Evolutionary conservation across 2,888 invertebrate species (phyloP).

Genomic region (Leptopilina syphax): DNA sequence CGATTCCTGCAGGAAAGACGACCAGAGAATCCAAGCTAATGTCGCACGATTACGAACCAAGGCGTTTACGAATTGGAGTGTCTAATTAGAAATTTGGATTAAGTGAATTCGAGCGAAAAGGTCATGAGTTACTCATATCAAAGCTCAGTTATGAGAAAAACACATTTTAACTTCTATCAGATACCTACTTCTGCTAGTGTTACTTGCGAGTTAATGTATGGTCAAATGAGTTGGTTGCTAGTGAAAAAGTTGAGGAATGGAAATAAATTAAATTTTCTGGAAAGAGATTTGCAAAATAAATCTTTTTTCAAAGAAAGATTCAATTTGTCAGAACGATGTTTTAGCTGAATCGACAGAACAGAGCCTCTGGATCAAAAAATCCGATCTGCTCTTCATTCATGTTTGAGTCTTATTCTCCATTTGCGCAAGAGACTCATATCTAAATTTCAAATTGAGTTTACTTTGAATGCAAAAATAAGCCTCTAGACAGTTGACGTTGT

Average conservation of each 20-base stretch:
- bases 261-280: background rate
- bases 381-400: too few relatives aligned
- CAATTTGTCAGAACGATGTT: background rate
- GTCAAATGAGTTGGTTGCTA: background rate
- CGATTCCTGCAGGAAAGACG: slow-evolving; percentile 46
- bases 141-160: background rate
- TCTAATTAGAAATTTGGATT: slow-evolving; percentile 56
- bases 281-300: slow-evolving; percentile 1
- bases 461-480: too few relatives aligned
- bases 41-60: slow-evolving; percentile 53
- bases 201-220: too few relatives aligned
- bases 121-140: slow-evolving; percentile 10
- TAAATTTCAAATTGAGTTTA: too few relatives aligned
- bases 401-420: too few relatives aligned
- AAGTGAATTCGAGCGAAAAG: slow-evolving; percentile 49
- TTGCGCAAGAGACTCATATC: too few relatives aligned
- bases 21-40: slow-evolving; percentile 51
- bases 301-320: background rate
- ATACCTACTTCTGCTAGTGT: too few relatives aligned
- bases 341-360: background rate
- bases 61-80: slow-evolving; percentile 53
- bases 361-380: background rate
- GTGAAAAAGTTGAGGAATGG: background rate
- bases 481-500: too few relatives aligned
- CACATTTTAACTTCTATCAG: background rate